These are phyloP conservation scores for Darwinula stevensoni DNA, from an alignment of 2,888 invertebrate species.

Conservation along the genomic window DNA sequence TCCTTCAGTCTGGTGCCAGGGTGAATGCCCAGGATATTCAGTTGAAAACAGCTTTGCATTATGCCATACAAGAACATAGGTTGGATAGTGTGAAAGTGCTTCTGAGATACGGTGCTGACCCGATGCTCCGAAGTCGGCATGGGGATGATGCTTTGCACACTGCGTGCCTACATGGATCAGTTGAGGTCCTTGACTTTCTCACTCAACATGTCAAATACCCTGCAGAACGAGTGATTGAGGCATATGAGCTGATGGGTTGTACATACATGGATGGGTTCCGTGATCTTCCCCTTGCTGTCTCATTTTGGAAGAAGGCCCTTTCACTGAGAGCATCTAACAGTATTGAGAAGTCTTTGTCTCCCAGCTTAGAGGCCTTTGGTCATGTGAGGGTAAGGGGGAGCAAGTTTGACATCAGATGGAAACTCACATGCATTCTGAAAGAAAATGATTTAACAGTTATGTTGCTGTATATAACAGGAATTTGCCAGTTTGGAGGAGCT, in stretches of 20 bases:
- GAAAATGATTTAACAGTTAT: not conserved
- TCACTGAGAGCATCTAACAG: no score
- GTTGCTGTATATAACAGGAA: conserved; percentile 26
- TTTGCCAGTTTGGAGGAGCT: conserved; percentile 40
- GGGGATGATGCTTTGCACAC: conserved; percentile 70
- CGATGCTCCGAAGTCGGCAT: conserved; percentile 37
- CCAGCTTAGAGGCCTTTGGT: no score
- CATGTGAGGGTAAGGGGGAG: no score
- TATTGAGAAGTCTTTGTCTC: no score
- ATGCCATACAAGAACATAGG: conserved; percentile 40
- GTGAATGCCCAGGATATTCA: conserved; percentile 68
- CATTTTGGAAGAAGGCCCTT: not conserved
- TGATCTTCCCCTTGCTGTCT: conserved; percentile 19
- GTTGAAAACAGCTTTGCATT: conserved; percentile 67
- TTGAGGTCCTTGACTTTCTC: conserved; percentile 15
- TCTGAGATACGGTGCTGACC: conserved; percentile 46
- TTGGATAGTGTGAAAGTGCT: conserved; percentile 53
- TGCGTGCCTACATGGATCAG: conserved; percentile 40
- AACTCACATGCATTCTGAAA: not conserved
- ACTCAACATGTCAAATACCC: conserved; percentile 21
- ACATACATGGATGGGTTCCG: conserved; percentile 47
- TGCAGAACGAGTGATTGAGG: conserved; percentile 41
- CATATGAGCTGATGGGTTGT: conserved; percentile 58
- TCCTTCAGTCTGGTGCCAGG: conserved; percentile 38
- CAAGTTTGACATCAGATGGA: no score